Conservation (phyloP, 2,888 invertebrate species). For the Chloromyia formosa region DNA sequence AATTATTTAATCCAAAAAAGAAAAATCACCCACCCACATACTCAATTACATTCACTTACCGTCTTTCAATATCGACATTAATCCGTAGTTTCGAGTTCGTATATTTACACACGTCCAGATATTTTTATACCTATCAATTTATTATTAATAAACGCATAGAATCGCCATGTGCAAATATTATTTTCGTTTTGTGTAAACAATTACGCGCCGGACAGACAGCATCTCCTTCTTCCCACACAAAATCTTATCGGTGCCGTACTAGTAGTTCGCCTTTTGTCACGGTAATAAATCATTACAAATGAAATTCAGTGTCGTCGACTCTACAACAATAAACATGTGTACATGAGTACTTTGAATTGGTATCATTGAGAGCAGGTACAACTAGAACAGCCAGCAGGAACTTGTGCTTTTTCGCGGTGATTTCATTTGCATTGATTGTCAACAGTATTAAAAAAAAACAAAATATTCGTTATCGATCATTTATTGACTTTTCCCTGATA, state of each 20-base stretch:
- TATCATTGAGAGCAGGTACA: background rate
- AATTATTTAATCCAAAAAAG: slow-evolving; percentile 11
- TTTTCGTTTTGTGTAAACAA: slow-evolving; percentile 11
- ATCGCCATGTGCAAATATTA: slow-evolving; percentile 10
- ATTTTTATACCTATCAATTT: slow-evolving; percentile 29
- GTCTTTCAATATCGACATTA: background rate
- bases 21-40: slow-evolving; percentile 17
- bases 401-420: background rate
- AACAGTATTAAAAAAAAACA: background rate
- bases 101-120: slow-evolving; percentile 10
- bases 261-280: slow-evolving; percentile 28
- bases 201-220: background rate
- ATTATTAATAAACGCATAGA: slow-evolving; percentile 26
- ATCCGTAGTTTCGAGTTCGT: background rate
- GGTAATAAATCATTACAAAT: slow-evolving; percentile 38
- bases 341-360: background rate
- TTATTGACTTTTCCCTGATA: slow-evolving; percentile 16
- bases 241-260: background rate
- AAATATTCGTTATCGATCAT: background rate
- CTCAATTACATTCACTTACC: slow-evolving; percentile 23
- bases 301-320: background rate
- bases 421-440: slow-evolving; percentile 14
- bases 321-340: background rate
- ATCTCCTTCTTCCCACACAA: slow-evolving; percentile 1
- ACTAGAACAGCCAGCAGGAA: background rate